A percentile compares a stretch with the other conserved stretches of the same genome.
phyloP scores from a whole-genome alignment of 2,797 vertebrate genomes.

The Hippocampus kuda region DNA sequence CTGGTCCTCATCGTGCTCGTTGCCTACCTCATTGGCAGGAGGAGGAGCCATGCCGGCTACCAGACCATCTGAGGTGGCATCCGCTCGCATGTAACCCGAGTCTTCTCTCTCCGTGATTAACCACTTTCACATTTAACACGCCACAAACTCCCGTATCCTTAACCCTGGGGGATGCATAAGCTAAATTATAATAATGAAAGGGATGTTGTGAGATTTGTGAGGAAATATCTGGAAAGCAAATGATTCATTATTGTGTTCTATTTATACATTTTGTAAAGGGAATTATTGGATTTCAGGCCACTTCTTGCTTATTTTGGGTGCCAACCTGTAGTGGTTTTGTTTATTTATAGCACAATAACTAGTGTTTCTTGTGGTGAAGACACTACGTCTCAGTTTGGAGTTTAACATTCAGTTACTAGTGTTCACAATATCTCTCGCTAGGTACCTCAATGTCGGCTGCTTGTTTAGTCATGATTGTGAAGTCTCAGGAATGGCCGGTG shows the following conservation, averaged over 20 bases:
- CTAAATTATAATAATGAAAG: constrained; percentile 7
- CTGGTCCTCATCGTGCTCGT: constrained; percentile 90
- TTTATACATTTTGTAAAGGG: constrained; percentile 53
- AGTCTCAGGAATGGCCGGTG: constrained; percentile 5
- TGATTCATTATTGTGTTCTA: background rate
- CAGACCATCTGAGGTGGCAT: constrained; percentile 82
- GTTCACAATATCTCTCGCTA: background rate
- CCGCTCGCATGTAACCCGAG: constrained; percentile 4
- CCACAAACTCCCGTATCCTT: constrained; percentile 43
- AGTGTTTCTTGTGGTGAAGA: background rate
- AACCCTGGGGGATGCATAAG: background rate
- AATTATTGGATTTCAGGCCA: constrained; percentile 28
- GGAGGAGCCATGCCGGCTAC: constrained; percentile 95
- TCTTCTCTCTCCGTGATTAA: constrained; percentile 33
- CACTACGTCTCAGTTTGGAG: background rate
- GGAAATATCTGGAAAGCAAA: constrained; percentile 18
- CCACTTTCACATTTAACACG: constrained; percentile 44
- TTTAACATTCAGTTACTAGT: background rate
- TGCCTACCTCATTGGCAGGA: constrained; percentile 93
- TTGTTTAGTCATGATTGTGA: background rate
- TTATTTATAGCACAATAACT: constrained; percentile 52
- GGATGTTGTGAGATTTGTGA: constrained; percentile 21
- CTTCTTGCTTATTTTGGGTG: constrained; percentile 9
- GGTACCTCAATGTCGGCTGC: background rate
- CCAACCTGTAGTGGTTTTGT: constrained; percentile 20